Base-by-base conservation (phyloP, 2,888 invertebrate genomes). In the Dermolepida albohirtum region DNA sequence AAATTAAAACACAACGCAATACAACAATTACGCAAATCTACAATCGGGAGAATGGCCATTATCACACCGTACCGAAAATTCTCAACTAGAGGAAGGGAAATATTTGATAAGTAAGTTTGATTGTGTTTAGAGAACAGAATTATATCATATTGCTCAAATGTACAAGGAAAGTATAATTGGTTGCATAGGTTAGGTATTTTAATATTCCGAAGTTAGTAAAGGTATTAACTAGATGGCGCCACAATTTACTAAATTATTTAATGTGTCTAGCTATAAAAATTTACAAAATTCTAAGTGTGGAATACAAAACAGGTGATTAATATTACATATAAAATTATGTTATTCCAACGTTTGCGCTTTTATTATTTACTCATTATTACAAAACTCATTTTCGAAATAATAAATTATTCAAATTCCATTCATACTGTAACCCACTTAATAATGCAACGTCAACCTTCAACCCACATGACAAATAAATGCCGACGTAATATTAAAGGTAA, bases 71-170 rank as follows among this genome's bases (percentile, higher is more conserved):
- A 59, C 27, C 27, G 59, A 17, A 43, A 44, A 29, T 59, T 59
- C 44, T 44, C 59, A 12, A 14, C 44, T n/a, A 44, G 44, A 14
- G 44, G 59, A 44, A 27, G 44, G 14, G 59, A 59, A 6, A 29
- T 44, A 4, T 29, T 59, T 47, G 59, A 59, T 59, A 59, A 59
- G 59, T 59, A 29, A 59, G 59, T 59, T 44, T 47, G 27, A 34
- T 29, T 29, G 12, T 14, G n/a, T 27, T 2, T 50, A 50, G 1
- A 11, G 8, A 16, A 49, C 17, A 16, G 16, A 49, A 11, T 1
- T 14, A 16, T 49, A 34, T 52, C 34, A 8, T 39, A 4, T 22
- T n/a, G n/a, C n/a, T n/a, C 2, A 22, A 22, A 22, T 22, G 4
- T 22, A 22, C 22, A 22, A 22, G 22, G 4, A 22, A 4, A 22